Evolutionary conservation across 2,113 vertebrate genomes (phyloP), one percentile per base, ranked within the genome.

Genomic region (Centrocercus urophasianus): DNA sequence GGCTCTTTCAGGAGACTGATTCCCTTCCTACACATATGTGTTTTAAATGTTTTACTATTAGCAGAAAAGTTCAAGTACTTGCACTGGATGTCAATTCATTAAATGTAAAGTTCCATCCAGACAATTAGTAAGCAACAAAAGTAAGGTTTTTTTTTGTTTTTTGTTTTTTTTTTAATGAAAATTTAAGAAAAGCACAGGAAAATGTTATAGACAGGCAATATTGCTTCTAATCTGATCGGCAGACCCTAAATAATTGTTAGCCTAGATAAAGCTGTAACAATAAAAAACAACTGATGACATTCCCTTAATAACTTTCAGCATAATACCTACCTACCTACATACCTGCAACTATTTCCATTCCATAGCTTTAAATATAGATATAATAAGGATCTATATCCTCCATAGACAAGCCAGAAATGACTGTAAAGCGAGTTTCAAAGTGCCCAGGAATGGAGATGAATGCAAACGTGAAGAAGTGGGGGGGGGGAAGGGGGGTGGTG

Each of bases 21-120:
- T 72, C 24, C 6, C 5, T 13, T 59, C 15, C 60, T 79, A 25
- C 0, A 25, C 0, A 0, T 28, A 4, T 11, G 11, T 34, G 28
- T 22, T 94, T 80, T 76, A 24, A 5, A 0, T 50, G 8, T 30
- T 77, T 91, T 78, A 6, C 20, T 14, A 25, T 48, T 40, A 36
- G 22, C 45, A 74, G 50, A 66, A 48, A 11, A 74, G 32, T 45
- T 38, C 45, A 67, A 30, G 38, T 76, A 2, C 38, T 61, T 66
- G 16, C 28, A 52, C 6, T 70, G 28, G 12, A 2, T 66, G 7
- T 47, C 38, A 66, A 9, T 57, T 70, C 8, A 1, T 56, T 47
- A 50, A 3, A 13, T 60, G 21, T 7, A 25, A 88, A 47, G 43
- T 40, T 70, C 32, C 2, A 69, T 20, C 34, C 40, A 61, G n/a